These are phyloP conservation scores for Cyprinus carpio DNA, from an alignment of 2,113 vertebrate genomes.

Conservation along the genomic window DNA sequence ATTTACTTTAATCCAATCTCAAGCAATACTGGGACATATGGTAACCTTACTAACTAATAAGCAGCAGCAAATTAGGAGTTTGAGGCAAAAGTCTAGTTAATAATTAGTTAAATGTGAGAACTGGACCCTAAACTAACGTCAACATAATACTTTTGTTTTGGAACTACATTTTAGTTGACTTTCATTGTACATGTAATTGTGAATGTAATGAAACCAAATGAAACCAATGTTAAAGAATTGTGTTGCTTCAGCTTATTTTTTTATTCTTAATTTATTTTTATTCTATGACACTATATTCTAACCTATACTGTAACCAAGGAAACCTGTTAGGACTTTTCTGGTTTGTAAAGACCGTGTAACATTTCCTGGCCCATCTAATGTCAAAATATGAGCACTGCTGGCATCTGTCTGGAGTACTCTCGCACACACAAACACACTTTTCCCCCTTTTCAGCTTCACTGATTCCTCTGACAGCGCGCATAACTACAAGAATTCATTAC, in stretches of 20 bases:
- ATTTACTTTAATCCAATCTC: neutral
- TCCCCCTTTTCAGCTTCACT: slow-evolving; percentile 49
- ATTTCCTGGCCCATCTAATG: neutral
- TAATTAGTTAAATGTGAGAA: too few relatives aligned
- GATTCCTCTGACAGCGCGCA: slow-evolving; percentile 52
- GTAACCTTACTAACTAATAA: too few relatives aligned
- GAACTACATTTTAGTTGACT: too few relatives aligned
- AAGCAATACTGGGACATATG: neutral
- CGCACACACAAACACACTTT: slow-evolving; percentile 28
- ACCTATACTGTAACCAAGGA: neutral
- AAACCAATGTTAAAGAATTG: neutral
- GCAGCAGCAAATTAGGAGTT: too few relatives aligned
- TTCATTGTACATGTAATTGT: neutral
- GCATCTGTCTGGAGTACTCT: slow-evolving; percentile 44
- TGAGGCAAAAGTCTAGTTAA: too few relatives aligned
- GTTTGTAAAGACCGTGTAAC: neutral
- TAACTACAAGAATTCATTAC: slow-evolving; percentile 57
- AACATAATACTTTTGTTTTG: too few relatives aligned
- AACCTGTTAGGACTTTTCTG: slow-evolving; percentile 7
- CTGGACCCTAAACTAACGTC: too few relatives aligned
- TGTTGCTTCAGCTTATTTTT: neutral
- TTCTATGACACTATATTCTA: neutral
- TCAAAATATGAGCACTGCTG: slow-evolving; percentile 27
- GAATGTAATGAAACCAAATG: neutral
- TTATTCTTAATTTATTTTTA: neutral